These are phyloP conservation scores for Calypte anna DNA, from an alignment of 2,113 vertebrate species.

Conservation along the genomic window DNA sequence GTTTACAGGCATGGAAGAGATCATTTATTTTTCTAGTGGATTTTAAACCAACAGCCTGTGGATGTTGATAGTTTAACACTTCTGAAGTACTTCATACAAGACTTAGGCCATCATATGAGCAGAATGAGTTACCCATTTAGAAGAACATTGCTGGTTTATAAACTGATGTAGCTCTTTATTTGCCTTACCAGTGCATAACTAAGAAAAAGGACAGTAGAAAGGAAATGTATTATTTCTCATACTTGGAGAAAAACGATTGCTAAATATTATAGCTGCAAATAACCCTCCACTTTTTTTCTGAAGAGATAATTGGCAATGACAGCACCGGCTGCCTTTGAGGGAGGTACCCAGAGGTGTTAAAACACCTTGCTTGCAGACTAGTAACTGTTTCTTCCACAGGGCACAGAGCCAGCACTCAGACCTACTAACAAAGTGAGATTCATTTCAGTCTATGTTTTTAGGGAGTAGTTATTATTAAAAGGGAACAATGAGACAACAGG, in stretches of 20 bases:
- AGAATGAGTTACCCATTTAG: background rate
- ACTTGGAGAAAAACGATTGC: background rate
- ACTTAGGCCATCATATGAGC: rapidly evolving
- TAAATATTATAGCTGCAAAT: background rate
- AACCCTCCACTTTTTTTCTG: background rate
- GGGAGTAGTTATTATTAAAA: slow-evolving; percentile 17
- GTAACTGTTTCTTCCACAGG: background rate
- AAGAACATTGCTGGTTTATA: background rate
- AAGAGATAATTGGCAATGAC: background rate
- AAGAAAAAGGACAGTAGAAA: background rate
- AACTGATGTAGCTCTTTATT: background rate
- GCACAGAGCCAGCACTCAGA: background rate
- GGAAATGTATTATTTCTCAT: background rate
- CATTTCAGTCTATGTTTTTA: slow-evolving; percentile 2
- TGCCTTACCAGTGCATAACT: background rate
- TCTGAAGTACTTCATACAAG: background rate
- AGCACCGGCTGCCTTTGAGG: background rate
- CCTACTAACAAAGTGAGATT: background rate
- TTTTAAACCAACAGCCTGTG: background rate
- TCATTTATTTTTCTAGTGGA: background rate
- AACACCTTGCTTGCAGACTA: background rate
- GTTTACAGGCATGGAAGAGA: background rate
- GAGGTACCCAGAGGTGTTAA: background rate
- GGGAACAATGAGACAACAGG: background rate
- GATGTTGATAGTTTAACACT: background rate